phyloP scores from a whole-genome alignment of 2,113 vertebrate species.

The Enhydra lutris region DNA sequence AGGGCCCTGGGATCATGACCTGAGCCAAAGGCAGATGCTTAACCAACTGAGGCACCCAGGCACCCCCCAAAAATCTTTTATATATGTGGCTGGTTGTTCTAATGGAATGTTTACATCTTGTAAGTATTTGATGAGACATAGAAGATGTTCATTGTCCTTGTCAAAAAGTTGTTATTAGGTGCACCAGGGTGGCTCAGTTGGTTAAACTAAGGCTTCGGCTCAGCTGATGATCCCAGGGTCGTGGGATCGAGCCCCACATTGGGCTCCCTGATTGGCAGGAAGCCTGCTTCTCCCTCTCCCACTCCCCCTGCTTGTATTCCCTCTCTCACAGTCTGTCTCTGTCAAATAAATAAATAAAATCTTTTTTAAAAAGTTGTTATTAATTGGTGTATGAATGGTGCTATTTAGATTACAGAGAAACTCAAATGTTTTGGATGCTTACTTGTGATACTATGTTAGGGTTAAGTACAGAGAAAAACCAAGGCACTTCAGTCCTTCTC shows the following conservation, averaged over 20 bases:
- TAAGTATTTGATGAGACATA: not conserved
- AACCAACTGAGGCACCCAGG: not conserved
- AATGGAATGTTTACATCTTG: not conserved
- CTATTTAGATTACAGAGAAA: not conserved
- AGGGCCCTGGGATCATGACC: no score
- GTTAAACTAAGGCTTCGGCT: no score
- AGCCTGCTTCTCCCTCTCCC: no score
- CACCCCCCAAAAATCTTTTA: not conserved
- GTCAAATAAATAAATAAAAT: no score
- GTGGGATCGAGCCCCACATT: no score
- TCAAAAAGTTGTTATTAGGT: not conserved
- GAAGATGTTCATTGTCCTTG: not conserved
- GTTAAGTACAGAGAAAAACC: slow-evolving; percentile 8
- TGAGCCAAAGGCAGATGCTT: no score
- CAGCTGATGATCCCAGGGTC: no score
- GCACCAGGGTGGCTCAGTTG: no score
- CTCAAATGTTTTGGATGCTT: not conserved
- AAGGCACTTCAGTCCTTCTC: not conserved
- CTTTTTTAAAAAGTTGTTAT: not conserved
- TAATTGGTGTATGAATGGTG: not conserved
- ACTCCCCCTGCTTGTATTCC: no score
- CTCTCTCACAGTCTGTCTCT: no score
- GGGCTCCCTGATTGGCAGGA: no score
- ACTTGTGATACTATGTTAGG: not conserved
- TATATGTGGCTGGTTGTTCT: not conserved